These are phyloP conservation scores for human (Homo sapiens) DNA, from an alignment of 2,113 vertebrate species.

Conservation along the genomic window GRCh38 chr7:52078501-52079000, in stretches of 20 bases:
- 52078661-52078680: not conserved
- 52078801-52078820: not conserved
- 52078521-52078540: not conserved
- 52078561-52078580: not conserved
- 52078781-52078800: not conserved
- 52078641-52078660: accelerated
- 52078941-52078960: not conserved
- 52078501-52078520: not conserved
- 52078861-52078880: not conserved
- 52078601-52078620: not conserved
- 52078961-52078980: not conserved
- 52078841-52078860: not conserved
- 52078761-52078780: not conserved
- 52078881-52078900: not conserved
- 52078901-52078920: not conserved
- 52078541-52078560: not conserved
- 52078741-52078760: not conserved
- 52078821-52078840: not conserved
- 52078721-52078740: accelerated
- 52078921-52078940: not conserved
- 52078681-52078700: not conserved
- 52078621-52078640: not conserved
- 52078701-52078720: not conserved
- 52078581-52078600: accelerated
- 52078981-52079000: not conserved